A percentile compares a stretch with the other conserved stretches of the same genome.
Evolutionary conservation across 1,140 invertebrate species (phyloP).

Genomic region (Dendroctonus valens): DNA sequence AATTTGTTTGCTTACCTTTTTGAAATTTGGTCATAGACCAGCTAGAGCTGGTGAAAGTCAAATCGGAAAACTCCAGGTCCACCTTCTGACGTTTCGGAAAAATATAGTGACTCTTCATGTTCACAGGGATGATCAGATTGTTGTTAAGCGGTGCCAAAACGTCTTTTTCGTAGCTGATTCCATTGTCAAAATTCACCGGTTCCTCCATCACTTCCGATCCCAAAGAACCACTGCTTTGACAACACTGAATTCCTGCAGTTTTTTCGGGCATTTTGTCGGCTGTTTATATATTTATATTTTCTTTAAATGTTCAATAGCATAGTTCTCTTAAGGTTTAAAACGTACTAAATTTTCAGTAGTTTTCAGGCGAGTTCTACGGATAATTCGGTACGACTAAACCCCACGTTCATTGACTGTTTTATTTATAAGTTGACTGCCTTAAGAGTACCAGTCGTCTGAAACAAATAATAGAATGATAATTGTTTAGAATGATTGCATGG

Average conservation of each 20-base stretch:
- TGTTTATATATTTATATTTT: neutral
- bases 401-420: constrained; percentile 10
- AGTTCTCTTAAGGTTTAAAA: neutral
- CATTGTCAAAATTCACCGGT: neutral
- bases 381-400: constrained; percentile 2
- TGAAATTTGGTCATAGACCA: constrained; percentile 40
- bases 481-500: too few species aligned
- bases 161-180: constrained; percentile 35
- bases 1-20: constrained; percentile 35
- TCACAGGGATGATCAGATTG: constrained; percentile 12
- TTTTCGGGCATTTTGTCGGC: constrained; percentile 17
- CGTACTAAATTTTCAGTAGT: neutral
- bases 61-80: constrained; percentile 37
- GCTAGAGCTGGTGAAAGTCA: constrained; percentile 33
- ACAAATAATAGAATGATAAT: too few species aligned
- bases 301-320: neutral
- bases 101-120: constrained; percentile 8
- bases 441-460: constrained; percentile 1
- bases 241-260: constrained; percentile 34
- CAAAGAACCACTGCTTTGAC: constrained; percentile 40
- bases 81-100: constrained; percentile 40
- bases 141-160: constrained; percentile 23
- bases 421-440: constrained; percentile 13
- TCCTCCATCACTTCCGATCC: constrained; percentile 25
- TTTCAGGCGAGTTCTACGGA: neutral